These are phyloP conservation scores for Tetragnatha versicolor DNA, from an alignment of 1,140 invertebrate species.

Conservation along the genomic window DNA sequence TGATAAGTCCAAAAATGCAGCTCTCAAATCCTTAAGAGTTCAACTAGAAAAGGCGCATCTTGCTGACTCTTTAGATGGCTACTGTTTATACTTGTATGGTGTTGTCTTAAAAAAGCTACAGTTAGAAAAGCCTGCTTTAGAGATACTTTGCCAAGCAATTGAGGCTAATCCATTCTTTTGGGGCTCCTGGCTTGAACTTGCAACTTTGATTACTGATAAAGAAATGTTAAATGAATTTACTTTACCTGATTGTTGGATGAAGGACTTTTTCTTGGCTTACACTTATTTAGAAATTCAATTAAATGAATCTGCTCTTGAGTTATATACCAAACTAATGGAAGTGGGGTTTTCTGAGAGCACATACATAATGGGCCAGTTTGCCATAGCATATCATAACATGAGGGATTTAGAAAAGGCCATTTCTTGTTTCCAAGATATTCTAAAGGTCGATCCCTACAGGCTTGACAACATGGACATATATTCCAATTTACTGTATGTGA, in stretches of 20 bases:
- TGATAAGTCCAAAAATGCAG: slow-evolving; percentile 61
- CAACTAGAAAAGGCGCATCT: slow-evolving; percentile 63
- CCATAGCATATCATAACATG: slow-evolving; percentile 90
- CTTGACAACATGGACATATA: slow-evolving; percentile 96
- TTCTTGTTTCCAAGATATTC: slow-evolving; percentile 80
- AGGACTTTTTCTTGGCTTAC: slow-evolving; percentile 89
- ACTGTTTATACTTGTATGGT: slow-evolving; percentile 88
- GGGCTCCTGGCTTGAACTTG: slow-evolving; percentile 93
- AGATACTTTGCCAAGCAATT: slow-evolving; percentile 80
- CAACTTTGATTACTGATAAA: slow-evolving; percentile 81
- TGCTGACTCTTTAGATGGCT: slow-evolving; percentile 77
- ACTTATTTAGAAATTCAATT: slow-evolving; percentile 89
- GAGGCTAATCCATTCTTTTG: slow-evolving; percentile 83
- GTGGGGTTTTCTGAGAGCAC: slow-evolving; percentile 85
- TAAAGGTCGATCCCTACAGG: slow-evolving; percentile 87
- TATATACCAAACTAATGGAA: slow-evolving; percentile 78
- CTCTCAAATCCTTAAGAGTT: slow-evolving; percentile 61
- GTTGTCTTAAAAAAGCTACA: slow-evolving; percentile 89
- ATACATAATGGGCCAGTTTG: slow-evolving; percentile 91
- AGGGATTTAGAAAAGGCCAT: slow-evolving; percentile 92
- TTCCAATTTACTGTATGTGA: slow-evolving; percentile 93
- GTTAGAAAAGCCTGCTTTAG: slow-evolving; percentile 75
- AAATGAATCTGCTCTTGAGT: slow-evolving; percentile 80
- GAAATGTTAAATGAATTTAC: slow-evolving; percentile 69
- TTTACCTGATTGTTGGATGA: slow-evolving; percentile 93